Base-by-base conservation (phyloP, 2,797 vertebrate species). In the Dendrocincla fuliginosa region DNA sequence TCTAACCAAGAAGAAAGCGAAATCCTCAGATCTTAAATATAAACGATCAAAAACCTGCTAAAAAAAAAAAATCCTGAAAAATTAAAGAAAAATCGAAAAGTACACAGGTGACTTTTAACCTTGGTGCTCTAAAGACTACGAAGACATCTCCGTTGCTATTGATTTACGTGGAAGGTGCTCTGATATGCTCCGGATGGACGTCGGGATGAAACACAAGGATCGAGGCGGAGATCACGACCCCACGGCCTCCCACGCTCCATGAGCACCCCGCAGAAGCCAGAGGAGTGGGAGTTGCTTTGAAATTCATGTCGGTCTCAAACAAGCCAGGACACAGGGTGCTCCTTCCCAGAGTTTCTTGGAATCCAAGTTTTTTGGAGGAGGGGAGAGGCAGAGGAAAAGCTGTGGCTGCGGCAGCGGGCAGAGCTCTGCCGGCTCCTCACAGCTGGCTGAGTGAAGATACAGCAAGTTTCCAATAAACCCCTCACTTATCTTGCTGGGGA, bases 71-170 rank as follows among this genome's bases (percentile, higher is more conserved):
- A 30, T 10, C 15, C 23, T 27, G 47, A 59, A 79, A 92, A 90
- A 61, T 33, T 64, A 78, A 85, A 94, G 73, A n/a, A 60, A 83
- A 79, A 53, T 49, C 89, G 71, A 5, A 61, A 83, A 81, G 56
- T 37, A 74, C 70, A 70, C 70, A 37, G 71, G 82, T 85, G 89
- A 79, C 82, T 73, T 85, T 91, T 94, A 91, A 89, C 96, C 94
- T 47, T 4, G 7, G 3, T 1, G 73, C 84, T 67, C 13, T 10
- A 19, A 11, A 50, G 68, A 1, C 55, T 28, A 8, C 0, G 35
- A 41, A 73, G 70, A 73, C 53, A 42, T 8, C 89, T 78, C 77
- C 65, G 57, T 2, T 42, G 84, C 81, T 59, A 44, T 44, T 30
- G 81, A 87, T 92, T 82, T 4, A 20, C 5, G 4, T 5, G 74